Evolutionary conservation across 2,113 vertebrate species (phyloP).

Genomic region (Sardina pilchardus): DNA sequence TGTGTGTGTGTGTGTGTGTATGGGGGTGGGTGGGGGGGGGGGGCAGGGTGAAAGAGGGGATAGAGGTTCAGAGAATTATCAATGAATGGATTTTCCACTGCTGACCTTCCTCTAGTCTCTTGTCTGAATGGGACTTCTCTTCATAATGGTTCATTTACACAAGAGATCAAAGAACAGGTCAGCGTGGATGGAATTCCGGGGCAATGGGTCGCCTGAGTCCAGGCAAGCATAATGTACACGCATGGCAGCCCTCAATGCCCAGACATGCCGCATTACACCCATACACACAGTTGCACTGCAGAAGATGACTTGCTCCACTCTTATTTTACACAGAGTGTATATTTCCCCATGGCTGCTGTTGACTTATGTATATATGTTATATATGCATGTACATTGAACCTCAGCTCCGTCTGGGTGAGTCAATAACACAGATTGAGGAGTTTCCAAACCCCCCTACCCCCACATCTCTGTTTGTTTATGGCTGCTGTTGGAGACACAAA

Average conservation of each 20-base stretch:
- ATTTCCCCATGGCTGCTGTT: background rate
- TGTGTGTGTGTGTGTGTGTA: too few relatives aligned
- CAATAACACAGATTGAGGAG: background rate
- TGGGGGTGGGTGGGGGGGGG: too few relatives aligned
- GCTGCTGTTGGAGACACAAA: background rate
- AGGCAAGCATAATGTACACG: conserved; percentile 10
- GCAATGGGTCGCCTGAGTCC: background rate
- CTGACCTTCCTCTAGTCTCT: background rate
- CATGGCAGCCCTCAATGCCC: background rate
- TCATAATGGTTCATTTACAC: background rate
- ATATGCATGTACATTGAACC: background rate
- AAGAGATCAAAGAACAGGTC: conserved; percentile 23
- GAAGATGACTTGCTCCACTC: conserved; percentile 3
- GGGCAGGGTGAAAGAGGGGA: background rate
- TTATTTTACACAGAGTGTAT: background rate
- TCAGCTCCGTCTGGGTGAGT: background rate
- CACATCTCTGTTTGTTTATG: background rate
- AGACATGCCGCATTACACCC: background rate
- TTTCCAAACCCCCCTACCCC: background rate
- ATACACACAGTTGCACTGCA: background rate
- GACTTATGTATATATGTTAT: background rate
- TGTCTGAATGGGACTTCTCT: conserved; percentile 16
- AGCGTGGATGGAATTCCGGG: conserved; percentile 23
- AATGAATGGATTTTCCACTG: conserved; percentile 13
- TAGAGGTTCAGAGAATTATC: background rate